Base-by-base conservation (phyloP, 1,140 invertebrate species). In the Zaprionus inermis region DNA sequence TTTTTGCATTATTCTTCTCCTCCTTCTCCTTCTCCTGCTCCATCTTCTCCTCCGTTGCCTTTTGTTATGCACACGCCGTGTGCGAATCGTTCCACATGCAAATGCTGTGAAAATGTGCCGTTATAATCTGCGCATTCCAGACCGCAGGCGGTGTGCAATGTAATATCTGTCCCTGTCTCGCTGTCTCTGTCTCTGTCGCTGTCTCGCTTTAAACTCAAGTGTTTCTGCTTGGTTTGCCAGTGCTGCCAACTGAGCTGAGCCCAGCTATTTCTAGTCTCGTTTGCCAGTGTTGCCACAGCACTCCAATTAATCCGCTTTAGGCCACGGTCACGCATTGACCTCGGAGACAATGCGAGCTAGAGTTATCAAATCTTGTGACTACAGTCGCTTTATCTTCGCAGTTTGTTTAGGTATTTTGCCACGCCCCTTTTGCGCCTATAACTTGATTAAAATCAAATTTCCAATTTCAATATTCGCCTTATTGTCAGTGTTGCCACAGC, bases 31-130 rank as follows among this genome's bases (percentile, higher is more conserved):
- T 10, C 28, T 56, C 14, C 16, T 41, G 6, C 38, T 7, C 6
- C n/a, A 16, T 41, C n/a, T 7, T 7, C n/a, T 41, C n/a, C 38
- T 7, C 28, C 36, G 59, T 22, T 76, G 49, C 32, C 63, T 38
- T 78, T 81, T 86, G 71, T 86, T 86, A 72, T 78, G 78, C 66
- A 65, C 76, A 61, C 38, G 49, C 58, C 52, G 55, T 51, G 59
- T 51, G 59, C 67, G 58, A 77, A 82, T 77, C 72, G 83, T 88
- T 86, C 82, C n/a, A 77, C 88, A 88, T 86, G 83, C 83, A 88
- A 86, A 88, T 86, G 68, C 76, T 85, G 79, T 79, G 76, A 78
- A 79, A 79, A 86, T 59, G 38, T 65, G 51, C 28, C 72, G 78
- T 78, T 72, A 78, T 78, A 71, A 77, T 78, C 54, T 70, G 51